phyloP scores from a whole-genome alignment of 2,797 vertebrate species.

The Chrysolophus pictus region DNA sequence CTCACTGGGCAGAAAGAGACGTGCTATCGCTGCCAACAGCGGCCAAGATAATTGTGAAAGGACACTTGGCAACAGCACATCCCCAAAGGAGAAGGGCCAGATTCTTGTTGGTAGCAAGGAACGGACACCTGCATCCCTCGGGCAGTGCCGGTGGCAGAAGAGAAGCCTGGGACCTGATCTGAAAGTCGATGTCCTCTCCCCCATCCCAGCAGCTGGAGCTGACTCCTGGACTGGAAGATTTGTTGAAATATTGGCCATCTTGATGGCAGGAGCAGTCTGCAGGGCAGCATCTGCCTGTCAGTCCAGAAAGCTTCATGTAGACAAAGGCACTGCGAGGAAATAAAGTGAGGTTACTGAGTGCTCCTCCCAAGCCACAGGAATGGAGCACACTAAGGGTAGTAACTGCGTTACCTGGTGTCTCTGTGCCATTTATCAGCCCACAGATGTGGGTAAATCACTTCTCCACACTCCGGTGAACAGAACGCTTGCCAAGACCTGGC shows the following conservation, averaged over 20 bases:
- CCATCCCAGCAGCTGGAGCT: not conserved
- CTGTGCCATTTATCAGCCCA: not conserved
- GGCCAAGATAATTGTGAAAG: not conserved
- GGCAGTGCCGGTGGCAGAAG: rapidly evolving
- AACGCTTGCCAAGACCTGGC: not conserved
- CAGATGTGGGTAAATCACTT: not conserved
- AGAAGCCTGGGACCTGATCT: not conserved
- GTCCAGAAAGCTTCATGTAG: not conserved
- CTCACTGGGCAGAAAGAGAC: not conserved
- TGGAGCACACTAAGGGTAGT: rapidly evolving
- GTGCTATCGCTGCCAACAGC: rapidly evolving
- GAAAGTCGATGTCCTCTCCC: not conserved
- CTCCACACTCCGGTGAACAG: not conserved
- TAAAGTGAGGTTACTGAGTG: not conserved
- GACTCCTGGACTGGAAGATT: rapidly evolving
- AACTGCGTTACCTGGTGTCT: not conserved
- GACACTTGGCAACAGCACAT: not conserved
- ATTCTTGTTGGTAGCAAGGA: not conserved
- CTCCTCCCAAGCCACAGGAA: not conserved
- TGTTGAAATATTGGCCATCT: not conserved
- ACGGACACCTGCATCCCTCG: not conserved
- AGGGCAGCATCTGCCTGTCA: not conserved
- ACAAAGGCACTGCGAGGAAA: not conserved
- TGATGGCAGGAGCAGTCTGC: rapidly evolving
- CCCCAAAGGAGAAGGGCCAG: not conserved